Base-by-base conservation (phyloP, 2,888 invertebrate genomes). In the Julus scanicus region DNA sequence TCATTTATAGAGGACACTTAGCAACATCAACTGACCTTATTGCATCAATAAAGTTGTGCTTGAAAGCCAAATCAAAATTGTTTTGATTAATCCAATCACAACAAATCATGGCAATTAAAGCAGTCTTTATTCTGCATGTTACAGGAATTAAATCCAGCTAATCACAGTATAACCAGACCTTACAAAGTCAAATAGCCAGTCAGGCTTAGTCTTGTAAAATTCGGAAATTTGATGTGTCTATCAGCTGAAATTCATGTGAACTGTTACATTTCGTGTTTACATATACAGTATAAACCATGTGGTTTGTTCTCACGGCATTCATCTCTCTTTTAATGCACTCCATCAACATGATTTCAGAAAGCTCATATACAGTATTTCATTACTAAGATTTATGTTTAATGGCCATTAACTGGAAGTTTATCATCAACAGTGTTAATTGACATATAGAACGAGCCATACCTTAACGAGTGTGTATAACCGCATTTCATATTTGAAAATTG, bases 301-400 rank as follows among this genome's bases (percentile, higher is more conserved):
- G 71, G 71, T 71, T 71, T 71, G 71, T 71, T 71, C 71, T 71
- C 71, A 71, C 71, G 71, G 29, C 71, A 29, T 71, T 71, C 29
- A 71, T 71, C 29, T 29, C 71, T 71, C 71, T 29, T 8, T 71
- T 71, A 71, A 71, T 71, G 71, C 71, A 29, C 29, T 71, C 71
- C 13, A 71, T 71, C 71, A 71, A 71, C 71, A 71, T 71, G 29
- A 71, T 71, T 71, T 9, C 71, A 9, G 71, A 71, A 71, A 71
- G 71, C 71, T 29, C 71, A 71, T 71, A 71, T 71, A 29, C 29
- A 29, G 29, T 29, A 71, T 71, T 71, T 71, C 71, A 29, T 9
- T 29, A 71, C 11, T 29, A 71, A 29, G 71, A 29, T 63, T 71
- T 71, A 71, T 71, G 71, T 71, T 71, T 71, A 71, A 29, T 29